Conservation (phyloP, 2,888 invertebrate genomes). For the Platynereis dumerilii region DNA sequence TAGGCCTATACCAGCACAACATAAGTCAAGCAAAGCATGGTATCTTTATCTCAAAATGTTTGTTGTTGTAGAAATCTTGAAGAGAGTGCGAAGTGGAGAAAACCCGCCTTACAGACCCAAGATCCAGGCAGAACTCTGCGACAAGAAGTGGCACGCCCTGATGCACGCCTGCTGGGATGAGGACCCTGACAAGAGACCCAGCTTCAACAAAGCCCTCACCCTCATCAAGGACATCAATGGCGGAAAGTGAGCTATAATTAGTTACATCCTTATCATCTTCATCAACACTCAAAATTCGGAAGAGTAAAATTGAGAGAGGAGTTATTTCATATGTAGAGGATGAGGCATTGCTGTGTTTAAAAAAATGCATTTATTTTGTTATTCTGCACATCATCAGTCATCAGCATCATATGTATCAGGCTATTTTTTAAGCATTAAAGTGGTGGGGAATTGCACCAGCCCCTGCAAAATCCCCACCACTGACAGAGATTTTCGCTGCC, state of each 20-base stretch:
- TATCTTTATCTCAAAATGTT: too few relatives aligned
- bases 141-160: slow-evolving; percentile 23
- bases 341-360: too few relatives aligned
- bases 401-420: too few relatives aligned
- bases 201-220: slow-evolving; percentile 13
- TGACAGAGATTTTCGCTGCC: too few relatives aligned
- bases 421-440: too few relatives aligned
- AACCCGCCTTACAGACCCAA: slow-evolving; percentile 20
- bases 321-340: too few relatives aligned
- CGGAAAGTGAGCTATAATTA: background rate
- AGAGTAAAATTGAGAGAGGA: background rate
- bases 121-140: slow-evolving; percentile 11
- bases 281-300: background rate
- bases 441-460: too few relatives aligned
- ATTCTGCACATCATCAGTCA: too few relatives aligned
- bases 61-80: slow-evolving; percentile 5
- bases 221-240: slow-evolving; percentile 10
- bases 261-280: background rate
- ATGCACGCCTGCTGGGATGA: slow-evolving; percentile 27
- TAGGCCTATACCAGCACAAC: too few relatives aligned
- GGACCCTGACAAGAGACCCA: slow-evolving; percentile 19
- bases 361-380: too few relatives aligned
- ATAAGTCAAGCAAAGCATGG: too few relatives aligned
- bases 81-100: background rate
- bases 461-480: too few relatives aligned